Conservation (phyloP, 2,113 vertebrate species). For the Odocoileus hemionus region DNA sequence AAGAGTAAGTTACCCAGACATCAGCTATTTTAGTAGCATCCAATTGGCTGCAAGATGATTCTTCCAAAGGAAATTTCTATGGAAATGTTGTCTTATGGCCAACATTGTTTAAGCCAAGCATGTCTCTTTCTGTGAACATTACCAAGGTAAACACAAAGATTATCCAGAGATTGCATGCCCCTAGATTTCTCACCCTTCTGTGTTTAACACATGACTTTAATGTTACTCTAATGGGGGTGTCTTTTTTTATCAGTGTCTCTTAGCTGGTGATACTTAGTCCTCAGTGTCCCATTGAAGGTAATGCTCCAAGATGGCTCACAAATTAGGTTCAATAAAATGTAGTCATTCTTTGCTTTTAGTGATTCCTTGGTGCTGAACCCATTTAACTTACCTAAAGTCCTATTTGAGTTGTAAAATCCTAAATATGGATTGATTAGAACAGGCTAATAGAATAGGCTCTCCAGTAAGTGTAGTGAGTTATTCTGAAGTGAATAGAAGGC, state of each 20-base stretch:
- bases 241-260: conserved; percentile 30
- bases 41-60: background rate
- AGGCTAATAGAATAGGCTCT: background rate
- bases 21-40: background rate
- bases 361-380: conserved; percentile 4
- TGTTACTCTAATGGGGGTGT: conserved; percentile 13
- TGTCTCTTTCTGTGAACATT: background rate
- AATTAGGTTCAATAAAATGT: conserved; percentile 8
- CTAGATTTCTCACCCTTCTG: background rate
- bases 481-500: background rate
- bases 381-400: conserved; percentile 42
- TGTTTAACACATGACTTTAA: background rate
- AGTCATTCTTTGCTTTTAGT: conserved; percentile 39
- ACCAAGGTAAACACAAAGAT: background rate
- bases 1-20: background rate
- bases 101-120: background rate
- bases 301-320: conserved; percentile 53
- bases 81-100: background rate
- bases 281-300: conserved; percentile 3
- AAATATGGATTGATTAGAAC: conserved; percentile 28
- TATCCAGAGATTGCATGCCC: background rate
- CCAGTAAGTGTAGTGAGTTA: background rate
- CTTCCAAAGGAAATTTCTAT: background rate
- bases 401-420: conserved; percentile 41
- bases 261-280: background rate